Evolutionary conservation across 2,113 vertebrate genomes (phyloP), one percentile per base, ranked within the genome.

Genomic region (Danio rerio): DNA sequence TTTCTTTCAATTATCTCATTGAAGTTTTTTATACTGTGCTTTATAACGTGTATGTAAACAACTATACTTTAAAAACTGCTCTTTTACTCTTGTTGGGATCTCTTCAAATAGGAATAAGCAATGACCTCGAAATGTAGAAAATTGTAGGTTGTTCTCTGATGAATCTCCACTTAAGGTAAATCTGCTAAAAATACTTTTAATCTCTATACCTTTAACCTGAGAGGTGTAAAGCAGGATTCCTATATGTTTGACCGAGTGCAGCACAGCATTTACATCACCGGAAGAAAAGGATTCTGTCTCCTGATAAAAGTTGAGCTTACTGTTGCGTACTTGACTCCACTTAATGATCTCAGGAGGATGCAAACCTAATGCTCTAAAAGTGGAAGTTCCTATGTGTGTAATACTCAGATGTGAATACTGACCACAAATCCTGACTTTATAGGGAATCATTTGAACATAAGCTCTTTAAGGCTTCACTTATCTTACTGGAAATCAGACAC

Each of bases 391-490:
- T 20, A 75, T 18, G 18, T 82, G 61, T 12, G 61, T 63, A 12
- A 71, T 43, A 16, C 47, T 9, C 49, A 62, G 40, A 47, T 20
- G 11, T 42, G 61, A 47, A 45, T 75, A 43, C 12, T 49, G 49
- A 53, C 78, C 59, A 43, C 21, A 80, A 78, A 83, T 79, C 59
- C 61, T 21, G 10, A 75, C 65, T 70, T n/a, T 58, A 42, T 70
- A 47, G 59, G 59, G 53, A 43, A 42, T 20, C 53, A 6, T 43
- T 40, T 66, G 55, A 43, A 69, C 68, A 75, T 84, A 80, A 79
- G 62, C 74, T 85, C 72, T 69, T 78, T 65, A 81, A 72, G 47
- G 18, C 56, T 72, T 66, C 74, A 62, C 15, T 80, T 58, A 65
- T 74, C 58, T 7, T 43, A 71, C 43, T 80, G 73, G 50, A 53